Percentiles rank a stretch among this genome's conserved stretches.
Evolutionary conservation across 2,888 invertebrate species (phyloP).

Genomic region (Hipparchia sbordonii): DNA sequence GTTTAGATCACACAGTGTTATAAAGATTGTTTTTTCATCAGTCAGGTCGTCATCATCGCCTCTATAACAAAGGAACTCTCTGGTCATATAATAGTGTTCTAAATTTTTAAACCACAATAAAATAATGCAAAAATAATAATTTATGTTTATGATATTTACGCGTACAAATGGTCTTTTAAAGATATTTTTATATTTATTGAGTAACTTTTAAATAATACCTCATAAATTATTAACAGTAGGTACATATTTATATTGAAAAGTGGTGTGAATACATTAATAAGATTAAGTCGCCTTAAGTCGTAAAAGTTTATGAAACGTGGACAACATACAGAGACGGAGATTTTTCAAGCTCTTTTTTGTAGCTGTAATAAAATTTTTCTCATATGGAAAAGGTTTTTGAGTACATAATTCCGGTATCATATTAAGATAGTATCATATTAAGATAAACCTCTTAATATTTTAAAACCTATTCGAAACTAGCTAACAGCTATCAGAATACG

Average conservation of each 20-base stretch:
- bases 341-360: not conserved
- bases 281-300: constrained; percentile 12
- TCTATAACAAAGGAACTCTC: too few species aligned
- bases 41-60: too few species aligned
- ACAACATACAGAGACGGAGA: constrained; percentile 1
- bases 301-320: constrained; percentile 14
- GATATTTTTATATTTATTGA: constrained; percentile 21
- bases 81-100: too few species aligned
- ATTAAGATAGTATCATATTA: too few species aligned
- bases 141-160: constrained; percentile 9
- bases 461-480: too few species aligned
- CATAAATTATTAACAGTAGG: constrained; percentile 5
- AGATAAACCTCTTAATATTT: too few species aligned
- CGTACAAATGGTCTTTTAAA: constrained; percentile 22
- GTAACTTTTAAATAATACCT: constrained; percentile 10
- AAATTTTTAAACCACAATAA: constrained; percentile 24
- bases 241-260: constrained; percentile 11
- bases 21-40: too few species aligned
- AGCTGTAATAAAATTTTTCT: not conserved
- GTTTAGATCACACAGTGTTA: too few species aligned
- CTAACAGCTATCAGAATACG: too few species aligned
- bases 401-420: not conserved
- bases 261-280: constrained; percentile 18
- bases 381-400: not conserved
- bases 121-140: constrained; percentile 21